Base-by-base conservation (phyloP, 2,797 vertebrate genomes). In the Amphiprion clarkii region DNA sequence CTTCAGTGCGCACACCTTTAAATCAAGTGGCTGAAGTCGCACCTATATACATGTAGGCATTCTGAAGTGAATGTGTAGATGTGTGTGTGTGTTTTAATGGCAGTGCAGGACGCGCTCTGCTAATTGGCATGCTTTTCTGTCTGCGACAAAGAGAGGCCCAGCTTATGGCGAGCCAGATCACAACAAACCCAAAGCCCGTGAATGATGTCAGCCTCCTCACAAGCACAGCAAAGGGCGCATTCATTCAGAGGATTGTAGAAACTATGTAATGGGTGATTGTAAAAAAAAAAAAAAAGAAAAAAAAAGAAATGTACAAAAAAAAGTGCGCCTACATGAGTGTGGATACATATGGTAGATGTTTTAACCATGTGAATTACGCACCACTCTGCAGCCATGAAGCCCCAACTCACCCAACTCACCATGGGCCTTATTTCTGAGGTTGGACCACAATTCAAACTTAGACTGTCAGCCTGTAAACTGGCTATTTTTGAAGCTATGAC, bases 101-200 rank as follows among this genome's bases (percentile, higher is more conserved):
- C 79, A 71, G 84, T 60, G 71, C 82, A 79, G 81, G 78, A 87
- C 69, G 82, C 51, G 75, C 78, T 88, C 78, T 86, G 82, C 89
- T 89, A 89, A 91, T 93, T 93, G 88, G 81, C 79, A 81, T 74
- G 73, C 76, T 86, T 87, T 88, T 87, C 81, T 87, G 75, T 81
- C 69, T 53, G 63, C 76, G 54, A 86, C 90, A 92, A 89, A 89
- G 84, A 90, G 88, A 76, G 89, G 85, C 84, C 89, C 87, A 79
- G 86, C 79, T 88, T 87, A 90, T 87, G 84, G 86, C 39, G 77
- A 88, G 87, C 77, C 84, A 64, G 83, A 88, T 89, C 87, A 92
- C 89, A 92, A 91, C 90, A 91, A 90, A 88, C 86, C 85, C 80
- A 87, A 86, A 91, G 87, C 81, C 82, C 60, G 69, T 85, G 84